Percentiles rank a stretch among this genome's conserved stretches.
These are phyloP conservation scores for Tupiocoris notatus DNA, from an alignment of 2,888 invertebrate species.

Conservation along the genomic window DNA sequence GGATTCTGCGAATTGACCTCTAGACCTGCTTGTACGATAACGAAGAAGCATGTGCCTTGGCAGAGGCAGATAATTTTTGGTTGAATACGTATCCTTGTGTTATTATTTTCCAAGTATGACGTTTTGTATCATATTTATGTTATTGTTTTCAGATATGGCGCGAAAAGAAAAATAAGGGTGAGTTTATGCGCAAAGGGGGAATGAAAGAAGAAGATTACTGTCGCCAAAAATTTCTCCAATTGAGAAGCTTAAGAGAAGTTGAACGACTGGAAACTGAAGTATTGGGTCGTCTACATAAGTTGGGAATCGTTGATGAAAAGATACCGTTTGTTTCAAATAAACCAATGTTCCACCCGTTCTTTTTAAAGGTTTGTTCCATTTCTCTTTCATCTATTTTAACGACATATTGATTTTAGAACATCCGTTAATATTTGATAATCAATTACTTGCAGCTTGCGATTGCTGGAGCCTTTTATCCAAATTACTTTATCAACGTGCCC, in stretches of 20 bases:
- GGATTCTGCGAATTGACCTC: too few relatives aligned
- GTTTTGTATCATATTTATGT: too few relatives aligned
- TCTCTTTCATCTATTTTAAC: background rate
- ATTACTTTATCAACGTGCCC: slow-evolving; percentile 70
- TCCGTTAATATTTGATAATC: background rate
- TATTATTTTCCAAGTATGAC: too few relatives aligned
- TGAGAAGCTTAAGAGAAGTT: slow-evolving; percentile 71
- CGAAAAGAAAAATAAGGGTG: slow-evolving; percentile 61
- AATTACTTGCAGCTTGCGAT: slow-evolving; percentile 45
- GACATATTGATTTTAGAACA: background rate
- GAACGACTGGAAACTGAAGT: slow-evolving; percentile 71
- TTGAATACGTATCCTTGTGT: too few relatives aligned
- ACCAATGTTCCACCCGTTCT: slow-evolving; percentile 54
- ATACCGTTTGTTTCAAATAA: background rate
- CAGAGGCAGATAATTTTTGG: too few relatives aligned
- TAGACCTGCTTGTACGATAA: too few relatives aligned
- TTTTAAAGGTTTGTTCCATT: slow-evolving; percentile 63
- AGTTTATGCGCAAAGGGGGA: slow-evolving; percentile 56
- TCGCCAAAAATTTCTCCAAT: slow-evolving; percentile 65
- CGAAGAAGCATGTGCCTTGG: too few relatives aligned
- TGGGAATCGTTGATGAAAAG: slow-evolving; percentile 60
- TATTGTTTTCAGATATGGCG: slow-evolving; percentile 65
- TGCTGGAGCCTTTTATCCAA: slow-evolving; percentile 85
- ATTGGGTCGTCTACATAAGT: slow-evolving; percentile 59
- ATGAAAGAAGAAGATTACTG: slow-evolving; percentile 66